Base-by-base conservation (phyloP, 2,113 vertebrate genomes). In the Raja brachyura region DNA sequence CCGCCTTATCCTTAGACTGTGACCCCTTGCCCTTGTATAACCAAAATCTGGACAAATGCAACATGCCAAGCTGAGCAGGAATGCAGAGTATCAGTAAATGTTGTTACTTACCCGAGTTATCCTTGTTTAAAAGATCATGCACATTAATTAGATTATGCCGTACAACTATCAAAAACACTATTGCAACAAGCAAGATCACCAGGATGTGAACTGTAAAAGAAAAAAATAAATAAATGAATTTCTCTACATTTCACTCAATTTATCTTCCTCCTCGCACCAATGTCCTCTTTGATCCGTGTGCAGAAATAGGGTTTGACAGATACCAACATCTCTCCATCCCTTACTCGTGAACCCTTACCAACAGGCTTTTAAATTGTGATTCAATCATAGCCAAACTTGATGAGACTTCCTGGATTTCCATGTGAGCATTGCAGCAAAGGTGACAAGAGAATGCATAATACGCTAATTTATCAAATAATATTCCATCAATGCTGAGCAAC, bases 61-160 rank as follows among this genome's bases (percentile, higher is more conserved):
- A 88, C 5, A 88, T n/a, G 14, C 39, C 61, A n/a, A 31, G 5
- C 25, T 66, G 63, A 28, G 20, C 20, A 31, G 5, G 20, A 54
- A 92, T n/a, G 33, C 16, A 22, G 28, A 54, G 16, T 18, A 33
- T 70, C 33, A 48, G 18, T 73, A 92, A 92, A 74, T 93, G 93
- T 94, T 94, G 90, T 54, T 0, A 2, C 92, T 70, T 97, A 98
- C 98, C 97, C 96, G 97, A 96, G 94, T 95, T 94, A 88, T 98
- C 97, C 79, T 96, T 97, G 94, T 95, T 97, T 93, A 99, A 95
- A 94, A 99, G 97, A 96, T 98, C 98, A 93, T 97, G 98, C 94
- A 99, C 97, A 94, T 97, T 97, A 1, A 98, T 96, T 88, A 99
- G 97, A 94, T 99, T 99, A 93, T 97, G 97, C 93, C 98, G 98